phyloP scores from a whole-genome alignment of 1,140 invertebrate genomes.

The Papilio dardanus region DNA sequence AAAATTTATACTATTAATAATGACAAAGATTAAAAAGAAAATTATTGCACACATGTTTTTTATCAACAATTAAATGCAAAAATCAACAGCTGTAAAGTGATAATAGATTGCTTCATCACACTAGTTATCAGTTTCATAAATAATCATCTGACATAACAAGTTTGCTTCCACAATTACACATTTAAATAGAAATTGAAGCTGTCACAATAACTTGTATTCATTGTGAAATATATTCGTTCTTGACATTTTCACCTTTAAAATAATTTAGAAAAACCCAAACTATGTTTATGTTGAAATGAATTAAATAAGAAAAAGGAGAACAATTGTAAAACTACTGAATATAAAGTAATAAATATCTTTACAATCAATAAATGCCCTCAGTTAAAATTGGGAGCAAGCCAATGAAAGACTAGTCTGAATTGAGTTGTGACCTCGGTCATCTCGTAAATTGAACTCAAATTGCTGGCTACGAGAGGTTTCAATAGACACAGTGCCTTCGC shows the following conservation, averaged over 20 bases:
- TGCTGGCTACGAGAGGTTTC: constrained; percentile 79
- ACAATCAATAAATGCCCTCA: constrained; percentile 63
- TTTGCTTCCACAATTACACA: not conserved
- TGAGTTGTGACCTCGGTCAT: constrained; percentile 79
- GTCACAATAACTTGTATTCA: not conserved
- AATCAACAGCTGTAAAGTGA: not conserved
- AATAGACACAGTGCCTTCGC: constrained; percentile 60
- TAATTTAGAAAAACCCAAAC: not conserved
- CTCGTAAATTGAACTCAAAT: constrained; percentile 82
- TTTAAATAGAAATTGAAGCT: not conserved
- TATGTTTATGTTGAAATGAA: not conserved
- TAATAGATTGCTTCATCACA: not conserved
- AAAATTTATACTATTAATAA: too few species aligned
- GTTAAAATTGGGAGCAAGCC: constrained; percentile 67
- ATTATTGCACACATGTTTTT: too few species aligned
- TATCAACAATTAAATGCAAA: too few species aligned
- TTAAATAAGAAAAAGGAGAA: not conserved
- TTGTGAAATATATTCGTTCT: not conserved
- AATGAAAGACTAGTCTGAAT: constrained; percentile 83
- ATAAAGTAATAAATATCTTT: not conserved
- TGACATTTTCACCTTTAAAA: not conserved
- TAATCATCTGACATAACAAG: not conserved
- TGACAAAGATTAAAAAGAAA: too few species aligned
- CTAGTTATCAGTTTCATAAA: not conserved
- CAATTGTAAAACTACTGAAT: not conserved